Evolutionary conservation across 1,140 invertebrate species (phyloP).

Genomic region (Elymnias hypermnestra): DNA sequence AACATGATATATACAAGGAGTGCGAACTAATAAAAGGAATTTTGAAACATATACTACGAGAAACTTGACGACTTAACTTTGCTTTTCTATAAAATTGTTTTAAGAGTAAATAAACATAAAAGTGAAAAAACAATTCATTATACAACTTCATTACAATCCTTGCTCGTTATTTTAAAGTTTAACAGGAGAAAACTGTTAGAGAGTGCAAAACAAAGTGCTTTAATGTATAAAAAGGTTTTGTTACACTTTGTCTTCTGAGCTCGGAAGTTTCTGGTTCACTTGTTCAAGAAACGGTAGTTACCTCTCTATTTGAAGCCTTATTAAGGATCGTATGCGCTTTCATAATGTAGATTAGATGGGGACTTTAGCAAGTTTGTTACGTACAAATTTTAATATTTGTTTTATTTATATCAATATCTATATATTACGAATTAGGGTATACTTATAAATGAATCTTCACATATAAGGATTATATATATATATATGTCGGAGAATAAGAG

Average conservation of each 20-base stretch:
- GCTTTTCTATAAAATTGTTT: too few species aligned
- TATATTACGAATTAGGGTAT: too few species aligned
- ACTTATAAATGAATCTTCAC: too few species aligned
- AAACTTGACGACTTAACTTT: too few species aligned
- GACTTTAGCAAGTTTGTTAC: background rate
- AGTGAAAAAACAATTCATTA: conserved; percentile 4
- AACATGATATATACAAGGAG: too few species aligned
- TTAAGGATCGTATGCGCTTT: conserved; percentile 4
- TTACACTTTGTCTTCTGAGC: conserved; percentile 28
- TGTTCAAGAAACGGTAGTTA: conserved; percentile 30
- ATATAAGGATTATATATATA: too few species aligned
- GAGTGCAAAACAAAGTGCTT: conserved; percentile 34
- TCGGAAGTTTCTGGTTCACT: conserved; percentile 32
- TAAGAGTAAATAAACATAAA: too few species aligned
- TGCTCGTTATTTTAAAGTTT: conserved; percentile 9
- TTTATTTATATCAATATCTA: too few species aligned
- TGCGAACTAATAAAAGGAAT: too few species aligned
- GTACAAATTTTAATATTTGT: too few species aligned
- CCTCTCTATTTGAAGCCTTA: conserved; percentile 14
- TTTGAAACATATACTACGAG: too few species aligned
- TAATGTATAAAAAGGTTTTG: conserved; percentile 42
- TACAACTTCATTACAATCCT: background rate
- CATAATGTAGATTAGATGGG: conserved; percentile 1
- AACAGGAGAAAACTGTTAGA: conserved; percentile 26
- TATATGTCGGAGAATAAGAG: too few species aligned